phyloP scores from a whole-genome alignment of 2,113 vertebrate genomes.

The Psilopsiagon aurifrons region DNA sequence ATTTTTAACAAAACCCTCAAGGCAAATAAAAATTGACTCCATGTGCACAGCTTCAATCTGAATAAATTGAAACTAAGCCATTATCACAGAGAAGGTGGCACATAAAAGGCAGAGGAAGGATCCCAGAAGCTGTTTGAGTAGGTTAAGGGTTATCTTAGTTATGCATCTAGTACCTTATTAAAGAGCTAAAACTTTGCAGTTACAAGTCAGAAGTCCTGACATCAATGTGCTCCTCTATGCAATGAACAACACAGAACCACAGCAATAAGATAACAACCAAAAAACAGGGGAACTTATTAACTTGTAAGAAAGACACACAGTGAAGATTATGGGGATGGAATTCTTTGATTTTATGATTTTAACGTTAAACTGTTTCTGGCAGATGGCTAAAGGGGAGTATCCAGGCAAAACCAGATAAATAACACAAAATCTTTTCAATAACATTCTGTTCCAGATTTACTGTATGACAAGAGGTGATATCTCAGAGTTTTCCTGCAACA shows the following conservation, averaged over 20 bases:
- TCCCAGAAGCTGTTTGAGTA: background rate
- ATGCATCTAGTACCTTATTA: constrained; percentile 13
- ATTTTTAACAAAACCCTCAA: background rate
- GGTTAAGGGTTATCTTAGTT: constrained; percentile 17
- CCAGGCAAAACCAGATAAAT: background rate
- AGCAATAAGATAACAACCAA: background rate
- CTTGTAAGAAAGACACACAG: background rate
- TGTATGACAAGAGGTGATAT: background rate
- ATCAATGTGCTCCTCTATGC: background rate
- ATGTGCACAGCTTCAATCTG: background rate
- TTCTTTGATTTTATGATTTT: background rate
- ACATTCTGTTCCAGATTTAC: background rate
- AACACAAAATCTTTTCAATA: background rate
- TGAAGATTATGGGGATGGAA: background rate
- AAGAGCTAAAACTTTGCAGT: background rate
- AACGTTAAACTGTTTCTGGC: background rate
- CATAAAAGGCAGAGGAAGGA: background rate
- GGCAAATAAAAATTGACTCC: constrained; percentile 51
- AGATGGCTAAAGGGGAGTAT: background rate
- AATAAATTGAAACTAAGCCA: constrained; percentile 40
- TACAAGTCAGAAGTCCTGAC: background rate
- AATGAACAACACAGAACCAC: background rate
- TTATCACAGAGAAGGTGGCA: background rate
- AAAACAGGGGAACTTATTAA: background rate
- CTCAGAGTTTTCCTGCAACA: background rate